Percentiles rank a stretch among this genome's conserved stretches.
Conservation (phyloP, 1,140 invertebrate genomes). For the Drosophila tani region DNA sequence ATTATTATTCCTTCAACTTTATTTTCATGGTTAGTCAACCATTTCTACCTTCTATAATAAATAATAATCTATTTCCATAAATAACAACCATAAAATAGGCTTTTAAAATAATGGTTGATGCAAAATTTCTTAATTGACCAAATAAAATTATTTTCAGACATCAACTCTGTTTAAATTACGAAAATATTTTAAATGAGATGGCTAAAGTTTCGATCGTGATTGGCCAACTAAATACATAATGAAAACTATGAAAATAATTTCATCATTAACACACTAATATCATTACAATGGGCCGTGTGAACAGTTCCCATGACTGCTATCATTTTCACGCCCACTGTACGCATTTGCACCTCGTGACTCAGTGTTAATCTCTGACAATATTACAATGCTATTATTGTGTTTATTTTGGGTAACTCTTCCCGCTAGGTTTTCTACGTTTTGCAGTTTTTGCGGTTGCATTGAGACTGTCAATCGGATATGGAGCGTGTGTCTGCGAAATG, state of each 20-base stretch:
- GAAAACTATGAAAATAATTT: conserved; percentile 6
- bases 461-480: conserved; percentile 43
- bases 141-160: not conserved
- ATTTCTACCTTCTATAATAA: not conserved
- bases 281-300: conserved; percentile 10
- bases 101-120: not conserved
- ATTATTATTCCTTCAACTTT: too few species aligned
- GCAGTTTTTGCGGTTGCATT: conserved; percentile 54
- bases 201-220: not conserved
- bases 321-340: conserved; percentile 20
- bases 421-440: conserved; percentile 31
- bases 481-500: conserved; percentile 39
- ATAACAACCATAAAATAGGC: not conserved
- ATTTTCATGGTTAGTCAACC: too few species aligned
- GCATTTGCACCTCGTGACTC: conserved; percentile 40
- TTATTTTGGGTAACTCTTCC: conserved; percentile 27
- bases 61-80: not conserved
- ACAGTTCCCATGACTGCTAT: conserved; percentile 13
- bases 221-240: not conserved
- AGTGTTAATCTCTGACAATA: conserved; percentile 24
- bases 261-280: conserved; percentile 11
- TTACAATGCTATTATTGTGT: conserved; percentile 17
- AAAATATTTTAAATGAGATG: not conserved
- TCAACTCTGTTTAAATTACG: not conserved
- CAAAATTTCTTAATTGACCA: not conserved